These are phyloP conservation scores for Pachypanchax playfairii DNA, from an alignment of 2,113 vertebrate species.

Conservation along the genomic window DNA sequence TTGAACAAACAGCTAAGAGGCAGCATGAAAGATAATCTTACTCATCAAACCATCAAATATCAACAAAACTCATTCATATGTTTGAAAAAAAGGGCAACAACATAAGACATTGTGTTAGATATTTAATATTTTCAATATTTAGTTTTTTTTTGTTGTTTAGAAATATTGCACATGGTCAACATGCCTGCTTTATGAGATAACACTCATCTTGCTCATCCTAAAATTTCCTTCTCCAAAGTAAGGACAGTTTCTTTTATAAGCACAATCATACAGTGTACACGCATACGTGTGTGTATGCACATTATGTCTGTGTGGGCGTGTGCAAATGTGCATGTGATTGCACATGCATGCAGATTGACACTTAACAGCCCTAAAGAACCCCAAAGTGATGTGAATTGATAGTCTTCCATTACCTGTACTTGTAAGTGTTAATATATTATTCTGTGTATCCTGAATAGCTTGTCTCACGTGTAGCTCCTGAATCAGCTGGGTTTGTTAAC, in stretches of 20 bases:
- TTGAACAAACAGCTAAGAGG: neutral
- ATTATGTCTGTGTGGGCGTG: conserved; percentile 72
- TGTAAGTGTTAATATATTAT: conserved; percentile 18
- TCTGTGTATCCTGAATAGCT: conserved; percentile 60
- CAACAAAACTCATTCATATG: too few species aligned
- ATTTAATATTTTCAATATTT: conserved; percentile 86
- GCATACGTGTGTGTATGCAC: conserved; percentile 76
- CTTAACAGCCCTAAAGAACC: conserved; percentile 61
- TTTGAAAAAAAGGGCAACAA: conserved; percentile 40
- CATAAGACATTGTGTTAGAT: conserved; percentile 78
- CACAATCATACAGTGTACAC: conserved; percentile 83
- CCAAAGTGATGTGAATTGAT: conserved; percentile 58
- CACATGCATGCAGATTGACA: conserved; percentile 72
- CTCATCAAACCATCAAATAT: too few species aligned
- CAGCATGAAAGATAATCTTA: too few species aligned
- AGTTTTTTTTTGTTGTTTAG: conserved; percentile 76
- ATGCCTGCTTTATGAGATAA: conserved; percentile 82
- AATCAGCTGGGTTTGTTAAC: conserved; percentile 73
- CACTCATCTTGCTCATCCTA: conserved; percentile 78
- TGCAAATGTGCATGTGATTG: conserved; percentile 64
- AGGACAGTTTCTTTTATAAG: conserved; percentile 81
- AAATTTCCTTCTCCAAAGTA: conserved; percentile 81
- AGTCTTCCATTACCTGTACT: conserved; percentile 62
- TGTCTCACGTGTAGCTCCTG: conserved; percentile 61
- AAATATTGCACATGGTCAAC: conserved; percentile 89